Conservation (phyloP, 92 coral and sea anemone species). For the Phenganax subtilis region DNA sequence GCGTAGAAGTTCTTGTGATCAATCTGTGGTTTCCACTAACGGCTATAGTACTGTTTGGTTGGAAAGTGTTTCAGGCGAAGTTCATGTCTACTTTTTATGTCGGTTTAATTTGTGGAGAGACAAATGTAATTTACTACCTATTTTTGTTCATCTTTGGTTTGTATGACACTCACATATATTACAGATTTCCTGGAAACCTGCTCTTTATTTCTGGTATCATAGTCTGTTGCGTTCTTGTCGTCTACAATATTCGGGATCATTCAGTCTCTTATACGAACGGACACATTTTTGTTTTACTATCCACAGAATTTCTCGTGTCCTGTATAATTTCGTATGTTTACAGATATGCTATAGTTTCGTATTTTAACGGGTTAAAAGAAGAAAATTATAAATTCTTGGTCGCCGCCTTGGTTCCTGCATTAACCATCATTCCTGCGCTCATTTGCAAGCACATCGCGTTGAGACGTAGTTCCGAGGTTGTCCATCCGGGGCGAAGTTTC, state of each 20-base stretch:
- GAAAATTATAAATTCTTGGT: slow-evolving; percentile 48
- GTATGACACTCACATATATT: not conserved
- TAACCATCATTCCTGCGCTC: slow-evolving; percentile 20
- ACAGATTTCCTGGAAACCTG: not conserved
- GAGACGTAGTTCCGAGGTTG: slow-evolving; percentile 43
- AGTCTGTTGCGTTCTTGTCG: not conserved
- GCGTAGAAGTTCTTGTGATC: not conserved
- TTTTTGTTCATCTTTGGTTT: too few relatives aligned
- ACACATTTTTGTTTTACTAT: not conserved
- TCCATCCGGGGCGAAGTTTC: slow-evolving; percentile 51
- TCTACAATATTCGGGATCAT: not conserved
- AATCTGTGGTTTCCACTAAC: not conserved
- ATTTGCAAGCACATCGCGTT: slow-evolving; percentile 20
- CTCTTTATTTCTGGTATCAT: not conserved
- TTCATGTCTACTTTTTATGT: too few relatives aligned
- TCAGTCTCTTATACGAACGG: not conserved
- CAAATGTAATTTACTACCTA: too few relatives aligned
- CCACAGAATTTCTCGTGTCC: not conserved
- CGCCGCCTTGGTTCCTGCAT: slow-evolving; percentile 55
- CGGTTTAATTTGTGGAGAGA: too few relatives aligned
- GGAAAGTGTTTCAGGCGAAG: not conserved
- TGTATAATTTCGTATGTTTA: not conserved
- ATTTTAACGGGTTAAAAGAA: slow-evolving; percentile 16
- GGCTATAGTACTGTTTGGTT: not conserved
- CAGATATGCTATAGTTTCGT: slow-evolving; percentile 41